Evolutionary conservation across 2,797 vertebrate species (phyloP), one percentile per base, ranked within the genome.

Genomic region (Epinephelus malabaricus): DNA sequence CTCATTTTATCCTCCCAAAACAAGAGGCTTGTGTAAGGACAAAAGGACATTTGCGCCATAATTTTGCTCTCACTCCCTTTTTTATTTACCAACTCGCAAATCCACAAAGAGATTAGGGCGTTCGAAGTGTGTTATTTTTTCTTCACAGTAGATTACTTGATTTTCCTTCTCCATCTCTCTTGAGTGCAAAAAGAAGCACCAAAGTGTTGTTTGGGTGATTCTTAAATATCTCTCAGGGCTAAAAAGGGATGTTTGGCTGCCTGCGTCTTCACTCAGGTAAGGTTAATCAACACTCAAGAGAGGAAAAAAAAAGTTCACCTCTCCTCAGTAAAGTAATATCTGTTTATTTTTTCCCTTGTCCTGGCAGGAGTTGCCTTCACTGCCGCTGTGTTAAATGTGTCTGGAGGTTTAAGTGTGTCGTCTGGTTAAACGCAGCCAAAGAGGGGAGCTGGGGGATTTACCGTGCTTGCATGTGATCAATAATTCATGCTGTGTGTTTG

Each of bases 401-500:
- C 25, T 66, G 65, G 65, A 62, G 68, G 60, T 73, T 49, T 51
- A 13, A 56, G 67, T 34, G 61, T 58, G 51, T 43, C 2, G 17
- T 56, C 61, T 80, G n/a, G 46, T 69, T 67, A 56, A 68, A 66
- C 5, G 61, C 21, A 78, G 50, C 56, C 51, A 21, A 43, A 59
- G 55, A 58, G 58, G 18, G 47, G 49, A 76, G 72, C 17, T 50
- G 62, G 67, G 40, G 66, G 78, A 74, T 34, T 79, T 77, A 71
- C 69, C 14, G 21, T 19, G 58, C 56, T 69, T 49, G 65, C 5
- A 64, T 62, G 69, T 66, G 64, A 79, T 88, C 69, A 83, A 83
- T 88, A 83, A 83, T 83, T 84, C 79, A 88, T 67, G 72, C 47
- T n/a, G 54, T 25, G 60, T 74, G 53, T 84, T 72, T 83, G 70